Evolutionary conservation across 2,113 vertebrate species (phyloP), one percentile per base, ranked within the genome.

Genomic region (Arizona elegans): DNA sequence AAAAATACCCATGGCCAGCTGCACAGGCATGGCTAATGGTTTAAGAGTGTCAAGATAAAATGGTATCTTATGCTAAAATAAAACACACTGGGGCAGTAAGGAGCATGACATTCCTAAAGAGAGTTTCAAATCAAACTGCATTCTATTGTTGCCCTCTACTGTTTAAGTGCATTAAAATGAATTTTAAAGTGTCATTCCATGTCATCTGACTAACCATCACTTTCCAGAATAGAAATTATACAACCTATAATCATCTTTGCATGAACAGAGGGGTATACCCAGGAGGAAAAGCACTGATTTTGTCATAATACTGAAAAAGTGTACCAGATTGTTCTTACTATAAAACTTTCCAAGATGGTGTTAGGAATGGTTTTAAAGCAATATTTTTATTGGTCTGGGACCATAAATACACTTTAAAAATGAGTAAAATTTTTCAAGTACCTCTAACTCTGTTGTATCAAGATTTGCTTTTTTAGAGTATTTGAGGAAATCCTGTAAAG

Each of bases 401-500:
- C 9, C 8, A 81, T 81, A 81, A 81, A 81, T 81, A 81, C 19
- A 81, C 33, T 43, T 81, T 81, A 81, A 81, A 81, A 81, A 43
- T 81, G 43, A 81, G 75, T 38, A 81, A 81, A 2, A 21, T 43
- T 81, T 81, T 81, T 81, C 87, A 85, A 95, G 94, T 97, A 99
- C 99, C 99, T 99, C 99, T 93, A 99, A 95, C 93, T 99, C 99
- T 12, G 97, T 94, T 6, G 98, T 98, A 93, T 99, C 99, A 70
- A 99, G 96, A 92, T 98, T 99, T 55, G 98, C 98, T 95, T 99
- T 99, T 97, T 98, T 99, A 93, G 99, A 99, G 93, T 98, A 98
- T 96, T 99, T 99, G 93, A 99, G 97, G 97, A 99, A 99, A 96
- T 99, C 99, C 99, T 99, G 93, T 58, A 95, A 91, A 50, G 62